Conservation (phyloP, 2,113 vertebrate genomes). For the Lepus europaeus region DNA sequence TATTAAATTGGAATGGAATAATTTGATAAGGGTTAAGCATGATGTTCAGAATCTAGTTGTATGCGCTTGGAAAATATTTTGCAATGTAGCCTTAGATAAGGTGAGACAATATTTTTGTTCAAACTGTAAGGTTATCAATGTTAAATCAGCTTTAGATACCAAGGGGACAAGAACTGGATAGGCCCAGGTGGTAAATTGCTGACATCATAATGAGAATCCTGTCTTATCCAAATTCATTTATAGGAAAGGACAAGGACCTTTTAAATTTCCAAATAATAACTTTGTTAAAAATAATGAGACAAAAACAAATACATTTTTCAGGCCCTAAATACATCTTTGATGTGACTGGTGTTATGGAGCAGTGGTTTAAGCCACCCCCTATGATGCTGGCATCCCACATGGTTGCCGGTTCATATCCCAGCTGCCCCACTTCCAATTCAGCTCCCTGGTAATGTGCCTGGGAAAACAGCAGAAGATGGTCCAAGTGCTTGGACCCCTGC, state of each 20-base stretch:
- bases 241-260: neutral
- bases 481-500: no score
- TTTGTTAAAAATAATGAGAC: slow-evolving; percentile 37
- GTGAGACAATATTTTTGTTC: neutral
- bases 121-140: neutral
- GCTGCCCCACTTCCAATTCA: no score
- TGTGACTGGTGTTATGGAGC: no score
- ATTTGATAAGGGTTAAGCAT: neutral
- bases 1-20: neutral
- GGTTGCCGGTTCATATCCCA: no score
- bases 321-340: slow-evolving; percentile 51
- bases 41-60: neutral
- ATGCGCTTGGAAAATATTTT: neutral
- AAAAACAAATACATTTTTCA: slow-evolving; percentile 64
- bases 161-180: neutral
- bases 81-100: neutral
- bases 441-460: no score
- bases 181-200: neutral
- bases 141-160: slow-evolving; percentile 52
- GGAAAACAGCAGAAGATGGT: no score
- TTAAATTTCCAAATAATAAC: slow-evolving; percentile 59
- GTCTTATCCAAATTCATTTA: neutral
- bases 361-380: no score
- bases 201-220: neutral
- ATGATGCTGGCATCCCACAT: no score